Evolutionary conservation across 2,797 vertebrate genomes (phyloP), one percentile per base, ranked within the genome.

Genomic region (Capromys pilorides): DNA sequence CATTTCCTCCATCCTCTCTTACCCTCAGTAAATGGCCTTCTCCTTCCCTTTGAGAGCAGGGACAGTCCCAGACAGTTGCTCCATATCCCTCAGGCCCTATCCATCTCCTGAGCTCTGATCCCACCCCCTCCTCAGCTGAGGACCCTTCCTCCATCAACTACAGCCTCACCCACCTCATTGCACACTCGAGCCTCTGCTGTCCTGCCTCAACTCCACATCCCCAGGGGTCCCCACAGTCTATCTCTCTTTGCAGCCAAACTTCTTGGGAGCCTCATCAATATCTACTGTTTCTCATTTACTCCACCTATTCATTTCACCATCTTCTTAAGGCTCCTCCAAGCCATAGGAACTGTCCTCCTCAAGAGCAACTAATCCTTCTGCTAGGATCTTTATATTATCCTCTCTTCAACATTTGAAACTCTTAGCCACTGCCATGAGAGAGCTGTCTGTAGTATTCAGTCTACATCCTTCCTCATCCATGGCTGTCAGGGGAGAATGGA

Each of bases 231-330:
- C 69, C 10, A 6, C 81, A 28, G 5, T 22, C 45, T 62, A 33
- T n/a, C 81, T 26, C 33, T 95, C 62, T 97, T 94, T 59, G 88
- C 89, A 97, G 78, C 95, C 67, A 81, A 10, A 57, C 64, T 78
- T 90, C 54, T 71, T 26, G 5, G 59, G 49, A 61, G 62, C 39
- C 22, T 69, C 57, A 33, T 26, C 33, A 24, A 6, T 3, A 10
- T 31, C 18, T n/a, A 41, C 41, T 21, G 1, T 11, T n/a, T 19
- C 21, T 12, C 16, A 14, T 45, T 13, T 19, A 3, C 45, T 21
- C 19, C 2, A 26, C 36, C 24, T n/a, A 8, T 36, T 79, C 88
- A n/a, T 41, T 33, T n/a, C 45, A 69, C 3, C 18, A 0, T 13
- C 83, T 51, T 0, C 73, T 22, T 57, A 28, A 45, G 79, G 4